Conservation (phyloP, 2,113 vertebrate genomes). For the Ptilonorhynchus violaceus region DNA sequence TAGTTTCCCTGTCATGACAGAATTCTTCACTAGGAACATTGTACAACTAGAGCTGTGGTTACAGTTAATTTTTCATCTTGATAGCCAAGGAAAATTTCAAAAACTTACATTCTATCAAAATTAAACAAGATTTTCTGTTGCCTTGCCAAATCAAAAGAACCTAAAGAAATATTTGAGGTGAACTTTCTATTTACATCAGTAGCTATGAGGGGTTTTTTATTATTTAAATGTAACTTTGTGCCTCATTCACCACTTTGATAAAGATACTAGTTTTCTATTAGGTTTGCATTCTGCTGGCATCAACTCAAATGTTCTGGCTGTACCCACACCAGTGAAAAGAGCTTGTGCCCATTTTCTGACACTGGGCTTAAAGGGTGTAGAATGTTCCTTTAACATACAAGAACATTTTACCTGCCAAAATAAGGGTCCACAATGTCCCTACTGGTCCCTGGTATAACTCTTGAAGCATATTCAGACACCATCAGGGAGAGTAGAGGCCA, state of each 20-base stretch:
- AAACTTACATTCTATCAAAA: not conserved
- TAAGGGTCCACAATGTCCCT: not conserved
- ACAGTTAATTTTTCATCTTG: not conserved
- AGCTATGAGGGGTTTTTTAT: not conserved
- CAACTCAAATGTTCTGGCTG: not conserved
- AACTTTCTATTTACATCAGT: not conserved
- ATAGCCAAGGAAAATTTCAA: not conserved
- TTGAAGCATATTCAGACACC: not conserved
- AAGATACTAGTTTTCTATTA: not conserved
- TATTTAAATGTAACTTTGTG: not conserved
- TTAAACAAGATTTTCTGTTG: not conserved
- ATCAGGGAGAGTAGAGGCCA: not conserved
- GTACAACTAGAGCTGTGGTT: not conserved
- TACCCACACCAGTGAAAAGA: not conserved
- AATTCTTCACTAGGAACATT: not conserved
- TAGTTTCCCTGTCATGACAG: not conserved
- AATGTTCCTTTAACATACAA: not conserved
- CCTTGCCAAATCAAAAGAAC: not conserved
- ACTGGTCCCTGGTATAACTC: not conserved
- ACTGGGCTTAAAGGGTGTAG: not conserved
- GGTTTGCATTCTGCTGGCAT: not conserved
- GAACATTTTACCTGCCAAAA: not conserved
- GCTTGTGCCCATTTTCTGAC: not conserved
- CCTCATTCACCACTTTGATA: not conserved
- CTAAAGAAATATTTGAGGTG: not conserved